These are phyloP conservation scores for Tonatia bakeri DNA, from an alignment of 2,113 vertebrate genomes.

Conservation along the genomic window DNA sequence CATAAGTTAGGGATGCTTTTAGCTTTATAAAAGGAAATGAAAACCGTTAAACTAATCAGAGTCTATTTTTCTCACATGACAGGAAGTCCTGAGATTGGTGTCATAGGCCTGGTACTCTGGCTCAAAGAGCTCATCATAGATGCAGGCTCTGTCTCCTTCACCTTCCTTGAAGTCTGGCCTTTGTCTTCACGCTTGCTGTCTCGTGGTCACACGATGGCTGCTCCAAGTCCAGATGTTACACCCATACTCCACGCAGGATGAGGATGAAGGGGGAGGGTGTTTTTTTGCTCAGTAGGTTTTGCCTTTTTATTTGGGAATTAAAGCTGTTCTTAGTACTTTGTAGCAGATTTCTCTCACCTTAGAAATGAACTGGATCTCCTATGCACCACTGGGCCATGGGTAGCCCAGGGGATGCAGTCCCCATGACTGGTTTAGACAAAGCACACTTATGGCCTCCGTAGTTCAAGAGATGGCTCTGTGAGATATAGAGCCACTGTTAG, in stretches of 20 bases:
- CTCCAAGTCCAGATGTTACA: background rate
- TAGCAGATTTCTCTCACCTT: background rate
- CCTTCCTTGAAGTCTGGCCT: background rate
- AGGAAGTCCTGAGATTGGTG: background rate
- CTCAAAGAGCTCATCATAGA: background rate
- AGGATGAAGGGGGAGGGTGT: background rate
- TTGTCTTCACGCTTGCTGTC: background rate
- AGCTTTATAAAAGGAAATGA: background rate
- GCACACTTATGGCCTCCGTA: background rate
- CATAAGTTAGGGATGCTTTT: background rate
- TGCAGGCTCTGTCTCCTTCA: background rate
- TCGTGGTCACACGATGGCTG: background rate
- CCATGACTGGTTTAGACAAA: background rate
- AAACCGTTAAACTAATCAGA: background rate
- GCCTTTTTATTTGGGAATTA: background rate
- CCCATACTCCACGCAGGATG: background rate
- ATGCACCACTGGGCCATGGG: background rate
- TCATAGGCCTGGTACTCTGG: background rate
- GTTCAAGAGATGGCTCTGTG: background rate
- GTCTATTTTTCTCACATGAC: background rate
- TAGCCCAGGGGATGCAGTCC: background rate
- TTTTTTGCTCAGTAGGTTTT: background rate
- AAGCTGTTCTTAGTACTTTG: background rate
- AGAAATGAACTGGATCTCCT: background rate
- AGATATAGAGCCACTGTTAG: fast-evolving